These are phyloP conservation scores for Enoplosus armatus DNA, from an alignment of 2,797 vertebrate species.

Conservation along the genomic window DNA sequence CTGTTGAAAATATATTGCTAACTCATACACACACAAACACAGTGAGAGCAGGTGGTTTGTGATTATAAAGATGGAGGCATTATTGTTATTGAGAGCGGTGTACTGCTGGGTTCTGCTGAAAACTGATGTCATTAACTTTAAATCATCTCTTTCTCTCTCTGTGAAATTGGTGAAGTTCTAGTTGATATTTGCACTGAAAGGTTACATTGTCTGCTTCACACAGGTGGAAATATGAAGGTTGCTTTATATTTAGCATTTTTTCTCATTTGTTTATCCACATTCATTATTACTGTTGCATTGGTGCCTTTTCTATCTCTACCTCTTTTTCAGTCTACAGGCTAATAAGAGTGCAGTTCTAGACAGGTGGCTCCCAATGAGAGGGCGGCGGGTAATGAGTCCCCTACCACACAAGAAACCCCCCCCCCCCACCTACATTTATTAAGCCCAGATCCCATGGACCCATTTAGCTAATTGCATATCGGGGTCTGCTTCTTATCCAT, in stretches of 20 bases:
- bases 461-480: slow-evolving; percentile 77
- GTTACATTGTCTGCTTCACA: slow-evolving; percentile 19
- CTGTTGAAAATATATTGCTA: slow-evolving; percentile 6
- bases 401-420: background rate
- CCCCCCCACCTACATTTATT: slow-evolving; percentile 53
- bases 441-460: slow-evolving; percentile 58
- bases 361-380: slow-evolving; percentile 49
- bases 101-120: slow-evolving; percentile 16
- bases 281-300: background rate
- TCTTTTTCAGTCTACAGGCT: background rate
- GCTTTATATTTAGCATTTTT: background rate
- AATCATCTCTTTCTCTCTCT: slow-evolving; percentile 4
- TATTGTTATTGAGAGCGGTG: slow-evolving; percentile 9
- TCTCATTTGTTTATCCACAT: background rate
- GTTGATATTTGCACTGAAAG: slow-evolving; percentile 3
- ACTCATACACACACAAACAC: background rate
- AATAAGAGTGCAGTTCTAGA: slow-evolving; percentile 33
- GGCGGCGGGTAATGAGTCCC: slow-evolving; percentile 32
- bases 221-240: slow-evolving; percentile 5
- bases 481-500: slow-evolving; percentile 56
- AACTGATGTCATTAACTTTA: slow-evolving; percentile 1
- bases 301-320: slow-evolving; percentile 3
- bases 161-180: background rate
- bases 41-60: slow-evolving; percentile 37
- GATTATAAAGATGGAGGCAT: slow-evolving; percentile 23